Evolutionary conservation across 2,113 vertebrate genomes (phyloP), one percentile per base, ranked within the genome.

Genomic region (Upupa epops): DNA sequence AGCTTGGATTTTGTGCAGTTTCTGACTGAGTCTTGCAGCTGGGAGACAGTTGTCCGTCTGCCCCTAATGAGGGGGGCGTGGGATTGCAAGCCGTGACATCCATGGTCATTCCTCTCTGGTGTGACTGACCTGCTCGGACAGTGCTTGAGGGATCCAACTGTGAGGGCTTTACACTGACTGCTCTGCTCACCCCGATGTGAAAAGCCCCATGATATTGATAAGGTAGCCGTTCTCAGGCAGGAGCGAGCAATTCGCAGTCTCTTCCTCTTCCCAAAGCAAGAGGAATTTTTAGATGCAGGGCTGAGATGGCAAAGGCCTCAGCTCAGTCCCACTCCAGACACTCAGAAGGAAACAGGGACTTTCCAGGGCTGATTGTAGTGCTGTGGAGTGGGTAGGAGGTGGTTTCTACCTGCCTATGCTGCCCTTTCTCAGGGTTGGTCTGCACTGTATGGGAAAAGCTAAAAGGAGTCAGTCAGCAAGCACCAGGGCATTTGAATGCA

Each of bases 1-100:
- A 90, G 68, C 71, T 76, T 92, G 81, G 31, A n/a, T 87, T 94
- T 92, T 65, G 60, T 51, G 32, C 37, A 17, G 68, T 76, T 76
- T 92, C 90, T 2, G 13, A 2, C 85, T 37, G n/a, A 65, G 22
- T 72, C 66, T 92, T 80, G 5, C 31, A 16, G 61, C 1, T 73
- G 68, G 77, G 81, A 83, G 34, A 66, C 52, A 63, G 68, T 61
- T 73, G 63, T 61, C 46, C 36, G 34, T 60, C 61, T 32, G 58
- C 45, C 76, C 20, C 63, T 90, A 48, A 42, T 12, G 81, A 56
- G 42, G 0, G 4, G 54, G 77, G 25, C 2, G 6, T 64, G 58
- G 83, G 66, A 55, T 34, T 79, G 81, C 29, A 65, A 63, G 40
- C 74, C 68, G 63, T 16, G 34, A 79, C 81, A 85, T 72, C 74